A percentile compares a stretch with the other conserved stretches of the same genome.
Conservation (phyloP, 2,888 invertebrate genomes). For the Eupithecia exiguata region DNA sequence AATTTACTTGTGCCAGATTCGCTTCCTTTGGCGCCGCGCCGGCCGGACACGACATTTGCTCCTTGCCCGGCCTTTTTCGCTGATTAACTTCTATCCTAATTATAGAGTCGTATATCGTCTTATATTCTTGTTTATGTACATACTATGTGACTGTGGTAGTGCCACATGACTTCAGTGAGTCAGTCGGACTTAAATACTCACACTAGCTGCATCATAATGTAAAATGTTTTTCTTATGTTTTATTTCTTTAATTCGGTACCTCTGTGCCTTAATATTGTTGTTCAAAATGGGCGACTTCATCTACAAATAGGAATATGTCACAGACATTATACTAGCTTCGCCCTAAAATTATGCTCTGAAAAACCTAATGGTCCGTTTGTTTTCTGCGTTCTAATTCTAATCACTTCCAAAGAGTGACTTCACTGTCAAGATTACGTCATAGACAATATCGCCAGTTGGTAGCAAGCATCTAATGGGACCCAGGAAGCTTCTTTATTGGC, state of each 20-base stretch:
- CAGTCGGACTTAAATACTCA: constrained; percentile 61
- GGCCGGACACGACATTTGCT: constrained; percentile 54
- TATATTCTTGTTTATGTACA: constrained; percentile 30
- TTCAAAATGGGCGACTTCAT: not conserved
- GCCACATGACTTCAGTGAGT: constrained; percentile 74
- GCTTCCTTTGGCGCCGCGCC: constrained; percentile 71
- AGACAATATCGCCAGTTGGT: constrained; percentile 38
- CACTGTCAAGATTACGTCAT: constrained; percentile 43
- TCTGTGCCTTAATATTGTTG: not conserved
- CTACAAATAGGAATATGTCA: not conserved
- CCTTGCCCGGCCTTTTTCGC: constrained; percentile 74
- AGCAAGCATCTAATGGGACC: constrained; percentile 44
- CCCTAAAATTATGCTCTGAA: not conserved
- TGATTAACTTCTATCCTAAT: constrained; percentile 77
- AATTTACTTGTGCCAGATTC: constrained; percentile 75
- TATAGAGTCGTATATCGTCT: constrained; percentile 61
- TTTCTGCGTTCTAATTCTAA: constrained; percentile 23
- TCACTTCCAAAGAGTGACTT: constrained; percentile 39
- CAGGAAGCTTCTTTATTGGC: constrained; percentile 39
- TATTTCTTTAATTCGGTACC: not conserved
- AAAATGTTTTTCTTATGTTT: not conserved
- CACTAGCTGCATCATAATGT: not conserved
- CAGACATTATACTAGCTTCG: too few relatives aligned
- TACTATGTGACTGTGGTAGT: constrained; percentile 45
- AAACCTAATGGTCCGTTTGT: not conserved